phyloP scores from a whole-genome alignment of 2,113 vertebrate species.

The Poecile atricapillus region DNA sequence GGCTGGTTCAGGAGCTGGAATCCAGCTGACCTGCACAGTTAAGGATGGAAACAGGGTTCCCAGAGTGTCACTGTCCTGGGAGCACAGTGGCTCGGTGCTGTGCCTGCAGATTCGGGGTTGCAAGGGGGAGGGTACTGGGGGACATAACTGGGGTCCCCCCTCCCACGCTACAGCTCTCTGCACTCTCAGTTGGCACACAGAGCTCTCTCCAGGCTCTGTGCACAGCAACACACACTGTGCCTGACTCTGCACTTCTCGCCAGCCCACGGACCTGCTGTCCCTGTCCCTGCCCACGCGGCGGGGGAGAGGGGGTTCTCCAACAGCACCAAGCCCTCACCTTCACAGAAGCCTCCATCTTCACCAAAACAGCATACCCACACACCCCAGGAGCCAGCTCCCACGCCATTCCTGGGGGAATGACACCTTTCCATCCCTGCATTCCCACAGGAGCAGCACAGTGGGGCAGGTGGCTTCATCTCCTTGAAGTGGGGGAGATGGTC shows the following conservation, averaged over 20 bases:
- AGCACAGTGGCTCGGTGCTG: neutral
- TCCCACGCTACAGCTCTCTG: neutral
- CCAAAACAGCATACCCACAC: neutral
- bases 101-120: neutral
- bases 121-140: neutral
- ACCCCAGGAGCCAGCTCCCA: neutral
- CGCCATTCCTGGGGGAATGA: fast-evolving
- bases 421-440: neutral
- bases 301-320: neutral
- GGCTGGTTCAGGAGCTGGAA: neutral
- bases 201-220: neutral
- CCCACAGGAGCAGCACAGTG: neutral
- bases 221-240: neutral
- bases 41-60: neutral
- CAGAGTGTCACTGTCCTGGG: neutral
- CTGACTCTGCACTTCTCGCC: neutral
- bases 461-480: fast-evolving
- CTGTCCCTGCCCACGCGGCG: neutral
- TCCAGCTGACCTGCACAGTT: neutral
- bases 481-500: too few species aligned
- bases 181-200: neutral
- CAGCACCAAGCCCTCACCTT: neutral
- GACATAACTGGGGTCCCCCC: neutral
- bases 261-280: conserved; percentile 41
- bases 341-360: neutral